Conservation (phyloP, 2,888 invertebrate genomes). For the Zonitis immaculata region DNA sequence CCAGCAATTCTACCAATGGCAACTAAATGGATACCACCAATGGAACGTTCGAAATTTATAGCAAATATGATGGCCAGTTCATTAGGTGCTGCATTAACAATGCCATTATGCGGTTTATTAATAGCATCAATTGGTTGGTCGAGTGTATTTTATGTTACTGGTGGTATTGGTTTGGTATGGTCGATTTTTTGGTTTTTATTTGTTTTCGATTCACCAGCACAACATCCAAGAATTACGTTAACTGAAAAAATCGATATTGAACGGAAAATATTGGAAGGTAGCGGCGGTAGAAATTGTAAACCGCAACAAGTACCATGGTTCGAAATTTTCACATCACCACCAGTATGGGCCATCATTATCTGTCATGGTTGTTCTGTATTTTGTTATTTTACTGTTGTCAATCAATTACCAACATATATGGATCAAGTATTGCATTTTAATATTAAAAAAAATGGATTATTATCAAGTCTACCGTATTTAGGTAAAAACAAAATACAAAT, state of each 20-base stretch:
- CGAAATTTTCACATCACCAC: constrained; percentile 61
- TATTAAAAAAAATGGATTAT: constrained; percentile 80
- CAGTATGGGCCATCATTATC: constrained; percentile 82
- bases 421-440: constrained; percentile 71
- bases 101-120: constrained; percentile 81
- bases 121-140: constrained; percentile 82
- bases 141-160: constrained; percentile 84
- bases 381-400: constrained; percentile 83
- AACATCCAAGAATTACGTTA: constrained; percentile 73
- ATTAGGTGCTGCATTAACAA: constrained; percentile 84
- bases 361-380: constrained; percentile 81
- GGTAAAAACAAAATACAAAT: constrained; percentile 55
- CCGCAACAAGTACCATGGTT: constrained; percentile 68
- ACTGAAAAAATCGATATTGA: constrained; percentile 66
- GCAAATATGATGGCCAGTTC: constrained; percentile 92
- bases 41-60: constrained; percentile 89
- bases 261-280: constrained; percentile 56
- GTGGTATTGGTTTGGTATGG: constrained; percentile 73
- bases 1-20: constrained; percentile 92
- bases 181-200: constrained; percentile 75
- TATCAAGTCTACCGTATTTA: constrained; percentile 80
- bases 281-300: constrained; percentile 36
- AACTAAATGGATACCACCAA: constrained; percentile 90
- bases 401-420: constrained; percentile 83
- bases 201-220: constrained; percentile 74